phyloP scores from a whole-genome alignment of 2,888 invertebrate species.

The Eristalis intricaria region DNA sequence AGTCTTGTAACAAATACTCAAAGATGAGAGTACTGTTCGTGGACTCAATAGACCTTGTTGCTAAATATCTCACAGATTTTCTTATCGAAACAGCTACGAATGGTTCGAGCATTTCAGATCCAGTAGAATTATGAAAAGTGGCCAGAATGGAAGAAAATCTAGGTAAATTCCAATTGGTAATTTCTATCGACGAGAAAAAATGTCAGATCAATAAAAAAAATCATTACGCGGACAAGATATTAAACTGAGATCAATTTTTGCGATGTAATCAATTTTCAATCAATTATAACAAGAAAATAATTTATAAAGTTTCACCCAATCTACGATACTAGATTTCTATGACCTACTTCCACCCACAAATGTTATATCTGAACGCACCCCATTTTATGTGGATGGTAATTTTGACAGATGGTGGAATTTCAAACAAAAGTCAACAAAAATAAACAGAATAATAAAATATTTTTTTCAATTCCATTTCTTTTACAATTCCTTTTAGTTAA shows the following conservation, averaged over 20 bases:
- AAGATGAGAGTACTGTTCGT: too few species aligned
- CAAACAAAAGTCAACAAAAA: conserved; percentile 72
- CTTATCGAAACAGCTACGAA: too few species aligned
- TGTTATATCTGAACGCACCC: conserved; percentile 10
- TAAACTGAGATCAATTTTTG: too few species aligned
- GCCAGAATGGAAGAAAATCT: too few species aligned
- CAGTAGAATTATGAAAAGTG: too few species aligned
- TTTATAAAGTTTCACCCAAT: conserved; percentile 1
- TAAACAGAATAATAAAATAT: conserved; percentile 68
- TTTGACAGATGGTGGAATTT: conserved; percentile 69
- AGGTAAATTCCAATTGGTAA: too few species aligned
- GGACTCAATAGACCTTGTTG: too few species aligned
- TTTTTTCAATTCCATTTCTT: conserved; percentile 56
- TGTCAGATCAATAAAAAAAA: not conserved
- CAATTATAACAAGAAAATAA: not conserved
- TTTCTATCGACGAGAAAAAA: too few species aligned
- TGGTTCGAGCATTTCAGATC: too few species aligned
- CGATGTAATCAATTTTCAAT: not conserved
- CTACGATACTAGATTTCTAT: conserved; percentile 14
- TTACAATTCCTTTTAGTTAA: conserved; percentile 60
- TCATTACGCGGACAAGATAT: too few species aligned
- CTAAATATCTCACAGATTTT: too few species aligned
- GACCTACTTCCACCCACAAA: not conserved
- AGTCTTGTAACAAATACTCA: too few species aligned
- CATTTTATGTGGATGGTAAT: conserved; percentile 14